Conservation (phyloP, 64 coral and sea anemone genomes). For the Stylophora pistillata region DNA sequence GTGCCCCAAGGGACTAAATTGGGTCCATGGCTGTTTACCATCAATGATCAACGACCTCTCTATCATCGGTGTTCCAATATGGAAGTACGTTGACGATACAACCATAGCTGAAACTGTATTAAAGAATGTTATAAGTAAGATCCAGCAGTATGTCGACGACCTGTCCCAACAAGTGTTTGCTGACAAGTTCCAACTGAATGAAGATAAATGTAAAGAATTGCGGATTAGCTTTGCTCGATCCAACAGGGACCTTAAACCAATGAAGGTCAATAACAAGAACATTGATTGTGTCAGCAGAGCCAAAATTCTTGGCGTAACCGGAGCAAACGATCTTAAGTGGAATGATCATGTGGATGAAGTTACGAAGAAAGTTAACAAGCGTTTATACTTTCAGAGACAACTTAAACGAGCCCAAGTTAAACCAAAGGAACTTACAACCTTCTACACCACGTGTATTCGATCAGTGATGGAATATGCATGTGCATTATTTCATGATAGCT, state of each 20-base stretch:
- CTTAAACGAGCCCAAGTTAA: no score
- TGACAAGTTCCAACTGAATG: no score
- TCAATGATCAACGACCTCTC: constrained; percentile 11
- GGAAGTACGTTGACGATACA: constrained; percentile 40
- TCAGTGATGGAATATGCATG: background rate
- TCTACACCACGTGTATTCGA: no score
- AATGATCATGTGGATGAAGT: no score
- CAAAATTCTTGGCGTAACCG: background rate
- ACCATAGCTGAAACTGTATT: constrained; percentile 1
- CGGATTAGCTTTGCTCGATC: no score
- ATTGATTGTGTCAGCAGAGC: constrained; percentile 3
- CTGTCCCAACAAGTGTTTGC: no score
- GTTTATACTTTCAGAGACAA: no score
- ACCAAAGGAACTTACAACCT: no score
- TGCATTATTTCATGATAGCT: background rate
- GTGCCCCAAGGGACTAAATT: constrained; percentile 9
- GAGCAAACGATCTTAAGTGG: background rate
- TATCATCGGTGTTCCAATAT: background rate
- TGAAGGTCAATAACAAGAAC: background rate
- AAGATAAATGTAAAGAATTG: no score
- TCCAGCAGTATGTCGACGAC: constrained; percentile 15
- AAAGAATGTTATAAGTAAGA: background rate
- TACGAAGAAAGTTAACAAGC: no score
- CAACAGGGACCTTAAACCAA: no score
- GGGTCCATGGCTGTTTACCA: constrained; percentile 4